Percentiles rank a stretch among this genome's conserved stretches.
These are phyloP conservation scores for Pipa parva DNA, from an alignment of 2,113 vertebrate genomes.

Conservation along the genomic window DNA sequence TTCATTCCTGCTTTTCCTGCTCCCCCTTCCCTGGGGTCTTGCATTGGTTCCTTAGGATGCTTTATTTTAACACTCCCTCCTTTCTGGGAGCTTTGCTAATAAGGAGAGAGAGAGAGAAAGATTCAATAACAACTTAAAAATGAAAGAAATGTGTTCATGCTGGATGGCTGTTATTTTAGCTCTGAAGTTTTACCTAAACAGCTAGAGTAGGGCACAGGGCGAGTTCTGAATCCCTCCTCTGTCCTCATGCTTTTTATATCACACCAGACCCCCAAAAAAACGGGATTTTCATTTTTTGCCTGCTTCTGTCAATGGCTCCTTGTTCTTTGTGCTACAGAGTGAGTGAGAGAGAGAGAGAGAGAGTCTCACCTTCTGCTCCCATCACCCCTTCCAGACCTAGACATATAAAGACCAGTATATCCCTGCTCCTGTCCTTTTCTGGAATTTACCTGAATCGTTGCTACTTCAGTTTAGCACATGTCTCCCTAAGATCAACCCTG, in stretches of 20 bases:
- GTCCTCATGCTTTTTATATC: conserved; percentile 38
- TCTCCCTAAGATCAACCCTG: neutral
- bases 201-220: conserved; percentile 16
- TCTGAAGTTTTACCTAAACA: conserved; percentile 39
- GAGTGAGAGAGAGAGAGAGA: conserved; percentile 5
- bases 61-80: conserved; percentile 11
- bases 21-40: conserved; percentile 21
- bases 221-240: conserved; percentile 31
- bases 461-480: neutral
- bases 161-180: conserved; percentile 35
- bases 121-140: conserved; percentile 31
- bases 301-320: conserved; percentile 35
- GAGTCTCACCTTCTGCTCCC: conserved; percentile 35
- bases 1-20: conserved; percentile 26
- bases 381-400: conserved; percentile 35
- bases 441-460: neutral
- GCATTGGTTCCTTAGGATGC: conserved; percentile 10
- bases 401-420: neutral
- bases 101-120: conserved; percentile 7
- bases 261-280: conserved; percentile 27
- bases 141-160: conserved; percentile 39
- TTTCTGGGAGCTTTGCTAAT: conserved; percentile 9
- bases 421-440: conserved; percentile 4
- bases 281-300: conserved; percentile 21
- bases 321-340: conserved; percentile 27